Conservation (phyloP, 2,888 invertebrate species). For the Chalcosyrphus nemorum region DNA sequence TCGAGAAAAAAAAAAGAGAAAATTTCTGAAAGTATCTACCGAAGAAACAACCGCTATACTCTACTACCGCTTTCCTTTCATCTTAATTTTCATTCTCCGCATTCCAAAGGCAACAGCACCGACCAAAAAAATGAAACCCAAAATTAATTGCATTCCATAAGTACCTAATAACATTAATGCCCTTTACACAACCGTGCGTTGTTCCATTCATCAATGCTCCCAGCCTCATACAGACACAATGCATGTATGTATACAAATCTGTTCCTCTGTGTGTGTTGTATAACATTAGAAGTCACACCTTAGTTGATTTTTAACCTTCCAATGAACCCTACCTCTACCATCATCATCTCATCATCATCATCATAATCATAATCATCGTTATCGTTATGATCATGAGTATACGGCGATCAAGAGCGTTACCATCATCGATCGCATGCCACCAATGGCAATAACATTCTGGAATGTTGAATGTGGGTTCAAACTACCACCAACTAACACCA, state of each 20-base stretch:
- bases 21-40: conserved; percentile 26
- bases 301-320: conserved; percentile 72
- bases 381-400: conserved; percentile 27
- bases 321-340: conserved; percentile 67
- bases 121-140: conserved; percentile 28
- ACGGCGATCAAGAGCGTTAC: conserved; percentile 61
- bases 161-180: conserved; percentile 55
- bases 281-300: conserved; percentile 68
- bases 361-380: conserved; percentile 24
- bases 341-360: conserved; percentile 32
- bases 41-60: conserved; percentile 21
- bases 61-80: conserved; percentile 58
- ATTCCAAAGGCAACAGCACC: conserved; percentile 38
- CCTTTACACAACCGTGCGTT: conserved; percentile 51
- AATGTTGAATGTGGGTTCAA: conserved; percentile 71
- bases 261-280: conserved; percentile 29
- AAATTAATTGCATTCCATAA: conserved; percentile 65
- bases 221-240: conserved; percentile 10
- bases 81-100: conserved; percentile 58
- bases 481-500: conserved; percentile 14
- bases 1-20: conserved; percentile 33
- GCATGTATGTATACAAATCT: background rate
- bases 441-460: conserved; percentile 63
- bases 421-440: conserved; percentile 69
- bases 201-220: conserved; percentile 66